Evolutionary conservation across 2,888 invertebrate genomes (phyloP).

Genomic region (Xestia c-nigrum): DNA sequence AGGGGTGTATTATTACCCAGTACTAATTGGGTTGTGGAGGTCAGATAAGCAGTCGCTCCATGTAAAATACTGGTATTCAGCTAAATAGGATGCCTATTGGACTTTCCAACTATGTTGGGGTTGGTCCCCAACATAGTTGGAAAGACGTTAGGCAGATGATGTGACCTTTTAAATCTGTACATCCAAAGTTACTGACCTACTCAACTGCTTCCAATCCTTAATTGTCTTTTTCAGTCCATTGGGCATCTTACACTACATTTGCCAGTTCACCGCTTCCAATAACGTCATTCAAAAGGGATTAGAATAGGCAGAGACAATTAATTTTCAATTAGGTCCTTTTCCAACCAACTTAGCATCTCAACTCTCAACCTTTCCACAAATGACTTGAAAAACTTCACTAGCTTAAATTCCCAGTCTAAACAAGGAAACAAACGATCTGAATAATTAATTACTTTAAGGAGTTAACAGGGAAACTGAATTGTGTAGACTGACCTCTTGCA

Average conservation of each 20-base stretch:
- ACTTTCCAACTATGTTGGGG: too few species aligned
- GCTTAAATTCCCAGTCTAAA: conserved; percentile 43
- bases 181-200: neutral
- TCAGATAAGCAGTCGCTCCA: too few species aligned
- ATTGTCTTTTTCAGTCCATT: neutral
- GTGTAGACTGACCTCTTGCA: neutral
- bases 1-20: too few species aligned
- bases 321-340: conserved; percentile 9
- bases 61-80: too few species aligned
- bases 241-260: neutral
- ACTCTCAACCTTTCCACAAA: conserved; percentile 7
- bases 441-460: conserved; percentile 52
- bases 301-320: neutral
- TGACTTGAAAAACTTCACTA: conserved; percentile 32
- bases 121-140: too few species aligned
- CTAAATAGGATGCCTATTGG: too few species aligned
- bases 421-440: conserved; percentile 41
- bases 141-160: neutral
- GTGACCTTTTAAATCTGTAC: neutral
- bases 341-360: neutral
- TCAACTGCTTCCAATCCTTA: neutral
- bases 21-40: too few species aligned
- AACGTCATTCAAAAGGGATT: conserved; percentile 13
- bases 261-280: neutral
- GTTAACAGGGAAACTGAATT: conserved; percentile 22